Evolutionary conservation across 2,888 invertebrate genomes (phyloP), one percentile per base, ranked within the genome.

Genomic region (Sinhomidia bicolor): DNA sequence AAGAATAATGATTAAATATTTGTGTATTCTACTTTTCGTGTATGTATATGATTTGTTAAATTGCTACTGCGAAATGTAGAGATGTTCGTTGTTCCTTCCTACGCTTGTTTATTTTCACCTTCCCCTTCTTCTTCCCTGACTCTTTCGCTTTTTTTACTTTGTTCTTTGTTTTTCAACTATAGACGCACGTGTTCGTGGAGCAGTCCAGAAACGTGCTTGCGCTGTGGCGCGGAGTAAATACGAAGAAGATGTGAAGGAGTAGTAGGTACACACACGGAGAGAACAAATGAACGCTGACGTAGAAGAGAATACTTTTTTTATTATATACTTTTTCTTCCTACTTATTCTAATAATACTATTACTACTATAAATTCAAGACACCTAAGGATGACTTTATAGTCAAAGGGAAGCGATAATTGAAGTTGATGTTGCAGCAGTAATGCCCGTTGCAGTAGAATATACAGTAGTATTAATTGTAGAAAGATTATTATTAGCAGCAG

Each of bases 311-410:
- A 23, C 23, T 14, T 9, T n/a, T n/a, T n/a, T n/a, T n/a, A n/a
- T n/a, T n/a, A 32, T 23, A 23, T 36, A 68, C 62, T 62, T 71
- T 44, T 47, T 74, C 57, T 10, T 23, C 29, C 47, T 26, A 20
- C n/a, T n/a, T n/a, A n/a, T n/a, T n/a, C n/a, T 51, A 51, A 26
- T 17, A n/a, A 29, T 76, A 29, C n/a, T 51, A 51, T 20, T 57
- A 32, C 29, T 57, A 54, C 9, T 17, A 4, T 68, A 78, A 78
- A 78, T 78, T 78, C 20, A 78, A 9, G 57, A 36, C n/a, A 57
- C 78, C 78, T 78, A 78, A 32, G 17, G 32, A 68, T 20, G 68
- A 68, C 82, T 32, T 82, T 82, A 82, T 65, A 68, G 65, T 82
- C 82, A 82, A 82, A 68, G 82, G 47, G 51, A 68, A 60, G 68